Evolutionary conservation across 2,888 invertebrate genomes (phyloP).

Genomic region (Lacanobia wlatinum): DNA sequence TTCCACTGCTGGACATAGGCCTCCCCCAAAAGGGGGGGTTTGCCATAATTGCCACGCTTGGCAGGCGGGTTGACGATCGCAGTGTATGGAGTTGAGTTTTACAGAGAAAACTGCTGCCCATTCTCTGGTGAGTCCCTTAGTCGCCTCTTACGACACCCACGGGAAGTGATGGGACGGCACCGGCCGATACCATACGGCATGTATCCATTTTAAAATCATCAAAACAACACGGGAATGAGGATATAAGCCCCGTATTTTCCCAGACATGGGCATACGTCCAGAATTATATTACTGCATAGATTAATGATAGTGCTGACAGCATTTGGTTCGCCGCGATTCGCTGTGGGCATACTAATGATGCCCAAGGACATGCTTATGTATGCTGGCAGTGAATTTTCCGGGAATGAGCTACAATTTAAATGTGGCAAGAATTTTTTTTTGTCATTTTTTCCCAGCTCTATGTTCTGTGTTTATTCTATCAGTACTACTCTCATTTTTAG

Average conservation of each 20-base stretch:
- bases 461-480: neutral
- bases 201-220: neutral
- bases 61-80: no score
- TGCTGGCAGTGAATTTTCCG: constrained; percentile 6
- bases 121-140: no score
- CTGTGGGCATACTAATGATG: constrained; percentile 10
- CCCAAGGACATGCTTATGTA: constrained; percentile 36
- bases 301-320: constrained; percentile 30
- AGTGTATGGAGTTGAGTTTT: no score
- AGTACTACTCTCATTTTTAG: no score
- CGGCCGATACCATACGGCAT: no score
- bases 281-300: constrained; percentile 33
- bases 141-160: no score
- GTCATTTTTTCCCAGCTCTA: neutral
- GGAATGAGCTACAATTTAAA: constrained; percentile 38
- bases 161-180: no score
- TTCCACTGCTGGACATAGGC: no score
- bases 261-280: constrained; percentile 19
- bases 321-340: constrained; percentile 26
- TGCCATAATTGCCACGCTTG: no score
- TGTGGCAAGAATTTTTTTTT: neutral
- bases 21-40: no score
- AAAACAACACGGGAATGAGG: constrained; percentile 30
- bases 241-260: constrained; percentile 29
- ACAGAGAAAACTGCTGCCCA: no score